These are phyloP conservation scores for Chrysopa pallens DNA, from an alignment of 1,140 invertebrate species.

Conservation along the genomic window DNA sequence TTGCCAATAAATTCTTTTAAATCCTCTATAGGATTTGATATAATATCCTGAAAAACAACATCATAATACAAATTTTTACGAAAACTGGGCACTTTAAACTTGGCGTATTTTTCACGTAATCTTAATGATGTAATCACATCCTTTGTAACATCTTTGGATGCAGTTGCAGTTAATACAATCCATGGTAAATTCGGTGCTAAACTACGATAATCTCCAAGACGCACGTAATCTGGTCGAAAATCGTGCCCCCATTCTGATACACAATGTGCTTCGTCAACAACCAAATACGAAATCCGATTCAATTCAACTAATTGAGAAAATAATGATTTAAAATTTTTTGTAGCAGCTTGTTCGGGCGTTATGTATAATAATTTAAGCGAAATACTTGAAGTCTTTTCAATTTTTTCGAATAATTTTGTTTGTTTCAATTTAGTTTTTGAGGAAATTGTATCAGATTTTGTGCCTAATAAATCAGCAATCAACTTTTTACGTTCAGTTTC, in stretches of 20 bases:
- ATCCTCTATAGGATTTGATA: slow-evolving; percentile 60
- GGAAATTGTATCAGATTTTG: slow-evolving; percentile 28
- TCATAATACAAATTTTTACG: slow-evolving; percentile 71
- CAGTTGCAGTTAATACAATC: slow-evolving; percentile 92
- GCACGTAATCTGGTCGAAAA: slow-evolving; percentile 88
- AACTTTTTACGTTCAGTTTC: slow-evolving; percentile 53
- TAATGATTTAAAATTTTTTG: slow-evolving; percentile 48
- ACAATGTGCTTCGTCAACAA: slow-evolving; percentile 96
- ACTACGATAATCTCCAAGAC: slow-evolving; percentile 53
- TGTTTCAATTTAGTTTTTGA: not conserved
- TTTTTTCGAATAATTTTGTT: not conserved
- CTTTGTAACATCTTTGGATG: slow-evolving; percentile 33
- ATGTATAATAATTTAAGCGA: slow-evolving; percentile 73
- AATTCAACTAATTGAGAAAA: slow-evolving; percentile 39
- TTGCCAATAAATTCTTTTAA: slow-evolving; percentile 48
- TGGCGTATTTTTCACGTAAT: slow-evolving; percentile 36
- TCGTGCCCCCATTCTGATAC: slow-evolving; percentile 97
- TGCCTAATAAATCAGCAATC: slow-evolving; percentile 49
- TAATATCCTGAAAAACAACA: slow-evolving; percentile 63
- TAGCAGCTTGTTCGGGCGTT: slow-evolving; percentile 80
- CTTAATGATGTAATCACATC: slow-evolving; percentile 45
- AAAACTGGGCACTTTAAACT: slow-evolving; percentile 57
- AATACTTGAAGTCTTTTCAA: not conserved
- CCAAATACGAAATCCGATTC: slow-evolving; percentile 56
- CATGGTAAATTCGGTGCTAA: slow-evolving; percentile 54